These are phyloP conservation scores for Ommatoiulus sabulosus DNA, from an alignment of 2,888 invertebrate genomes.

Conservation along the genomic window DNA sequence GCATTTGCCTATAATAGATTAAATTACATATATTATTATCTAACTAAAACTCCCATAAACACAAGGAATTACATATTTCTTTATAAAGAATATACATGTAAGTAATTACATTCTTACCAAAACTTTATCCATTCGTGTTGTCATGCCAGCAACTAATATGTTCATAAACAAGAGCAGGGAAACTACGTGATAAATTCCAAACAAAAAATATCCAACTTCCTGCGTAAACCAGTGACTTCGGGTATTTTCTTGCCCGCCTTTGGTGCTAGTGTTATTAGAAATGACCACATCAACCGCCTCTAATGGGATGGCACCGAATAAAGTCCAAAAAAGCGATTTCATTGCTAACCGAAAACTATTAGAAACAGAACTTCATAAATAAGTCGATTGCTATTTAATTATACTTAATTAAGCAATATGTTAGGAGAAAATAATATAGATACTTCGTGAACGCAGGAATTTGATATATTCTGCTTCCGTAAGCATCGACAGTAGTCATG, in stretches of 20 bases:
- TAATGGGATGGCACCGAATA: constrained; percentile 9
- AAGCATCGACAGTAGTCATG: background rate
- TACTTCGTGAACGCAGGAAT: constrained; percentile 19
- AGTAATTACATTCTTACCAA: background rate
- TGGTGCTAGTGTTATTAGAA: background rate
- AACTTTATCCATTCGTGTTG: constrained; percentile 31
- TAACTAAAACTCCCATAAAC: too few relatives aligned
- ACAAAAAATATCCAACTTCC: constrained; percentile 29
- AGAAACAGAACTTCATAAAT: background rate
- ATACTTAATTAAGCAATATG: too few relatives aligned
- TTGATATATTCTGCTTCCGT: constrained; percentile 21
- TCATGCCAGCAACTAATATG: constrained; percentile 27
- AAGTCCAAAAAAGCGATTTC: background rate
- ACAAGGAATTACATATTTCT: too few relatives aligned
- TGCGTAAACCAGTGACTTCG: constrained; percentile 14
- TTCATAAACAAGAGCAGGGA: constrained; percentile 35
- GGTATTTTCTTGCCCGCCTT: background rate
- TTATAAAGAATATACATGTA: too few relatives aligned
- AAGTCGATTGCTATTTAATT: too few relatives aligned
- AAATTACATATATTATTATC: too few relatives aligned
- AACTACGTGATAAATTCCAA: constrained; percentile 21
- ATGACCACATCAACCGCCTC: background rate
- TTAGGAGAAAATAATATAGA: too few relatives aligned
- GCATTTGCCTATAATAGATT: background rate
- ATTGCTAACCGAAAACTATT: constrained; percentile 19